Conservation (phyloP, 2,888 invertebrate genomes). For the Lepeophtheirus nordmannii region DNA sequence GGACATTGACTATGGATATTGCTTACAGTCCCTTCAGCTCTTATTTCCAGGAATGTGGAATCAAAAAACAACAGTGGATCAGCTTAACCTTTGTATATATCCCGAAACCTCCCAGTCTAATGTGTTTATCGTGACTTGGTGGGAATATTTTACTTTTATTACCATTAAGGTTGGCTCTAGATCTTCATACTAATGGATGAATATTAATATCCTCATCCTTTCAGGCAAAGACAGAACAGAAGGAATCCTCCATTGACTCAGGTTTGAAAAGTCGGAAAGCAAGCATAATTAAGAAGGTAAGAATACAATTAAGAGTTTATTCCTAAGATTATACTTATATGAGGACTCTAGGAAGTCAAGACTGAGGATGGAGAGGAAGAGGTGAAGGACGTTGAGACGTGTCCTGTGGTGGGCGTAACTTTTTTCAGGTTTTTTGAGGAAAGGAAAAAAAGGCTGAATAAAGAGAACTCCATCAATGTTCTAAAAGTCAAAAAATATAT, state of each 20-base stretch:
- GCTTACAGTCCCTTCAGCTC: conserved; percentile 12
- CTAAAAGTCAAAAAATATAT: conserved; percentile 17
- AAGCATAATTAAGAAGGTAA: too few relatives aligned
- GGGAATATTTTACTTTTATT: conserved; percentile 17
- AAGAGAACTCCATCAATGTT: conserved; percentile 8
- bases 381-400: too few relatives aligned
- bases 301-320: too few relatives aligned
- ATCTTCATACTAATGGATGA: neutral
- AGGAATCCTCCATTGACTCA: too few relatives aligned
- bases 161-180: neutral
- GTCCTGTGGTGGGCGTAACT: neutral
- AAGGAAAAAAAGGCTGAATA: neutral
- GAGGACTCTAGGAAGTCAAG: too few relatives aligned
- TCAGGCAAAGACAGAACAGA: too few relatives aligned
- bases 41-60: conserved; percentile 8
- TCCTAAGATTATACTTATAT: too few relatives aligned
- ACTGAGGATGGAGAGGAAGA: too few relatives aligned
- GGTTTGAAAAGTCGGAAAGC: too few relatives aligned
- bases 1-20: conserved; percentile 13
- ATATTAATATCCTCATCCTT: too few relatives aligned
- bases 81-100: conserved; percentile 12
- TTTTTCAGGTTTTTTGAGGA: neutral
- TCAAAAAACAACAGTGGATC: neutral
- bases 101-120: conserved; percentile 1
- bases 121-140: conserved; percentile 10